A percentile compares a stretch with the other conserved stretches of the same genome.
phyloP scores from a whole-genome alignment of 2,113 vertebrate genomes.

The Phainopepla nitens region DNA sequence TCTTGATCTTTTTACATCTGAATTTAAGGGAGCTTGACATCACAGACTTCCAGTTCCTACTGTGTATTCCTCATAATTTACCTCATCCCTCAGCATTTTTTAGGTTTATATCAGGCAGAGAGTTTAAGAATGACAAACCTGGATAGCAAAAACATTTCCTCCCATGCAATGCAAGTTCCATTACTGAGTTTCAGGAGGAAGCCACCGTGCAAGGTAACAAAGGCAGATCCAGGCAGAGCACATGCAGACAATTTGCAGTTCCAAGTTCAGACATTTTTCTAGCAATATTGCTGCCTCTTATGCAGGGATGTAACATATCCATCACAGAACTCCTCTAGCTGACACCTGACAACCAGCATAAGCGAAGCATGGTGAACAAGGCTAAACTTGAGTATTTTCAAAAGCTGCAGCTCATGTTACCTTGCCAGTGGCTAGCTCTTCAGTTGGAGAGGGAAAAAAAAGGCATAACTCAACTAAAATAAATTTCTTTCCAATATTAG shows the following conservation, averaged over 20 bases:
- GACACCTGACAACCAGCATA: not conserved
- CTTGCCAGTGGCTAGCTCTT: not conserved
- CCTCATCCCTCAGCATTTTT: not conserved
- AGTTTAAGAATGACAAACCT: not conserved
- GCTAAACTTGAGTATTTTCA: not conserved
- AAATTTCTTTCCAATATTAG: not conserved
- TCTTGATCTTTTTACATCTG: not conserved
- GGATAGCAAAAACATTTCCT: not conserved
- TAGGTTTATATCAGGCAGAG: not conserved
- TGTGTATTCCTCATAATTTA: not conserved
- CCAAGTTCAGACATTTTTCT: not conserved
- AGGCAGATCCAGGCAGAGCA: not conserved
- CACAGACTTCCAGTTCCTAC: not conserved
- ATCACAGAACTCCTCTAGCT: not conserved
- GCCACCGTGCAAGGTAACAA: not conserved
- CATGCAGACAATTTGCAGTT: not conserved
- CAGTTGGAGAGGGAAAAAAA: not conserved
- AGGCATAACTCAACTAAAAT: not conserved
- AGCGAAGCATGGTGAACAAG: not conserved
- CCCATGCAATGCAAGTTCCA: not conserved
- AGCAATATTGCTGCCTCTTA: not conserved
- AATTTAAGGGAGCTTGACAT: not conserved
- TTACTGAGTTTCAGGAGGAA: not conserved
- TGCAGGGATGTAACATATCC: not conserved
- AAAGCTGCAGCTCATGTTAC: not conserved